Evolutionary conservation across 2,113 vertebrate species (phyloP).

Genomic region (Glaucidium brasilianum): DNA sequence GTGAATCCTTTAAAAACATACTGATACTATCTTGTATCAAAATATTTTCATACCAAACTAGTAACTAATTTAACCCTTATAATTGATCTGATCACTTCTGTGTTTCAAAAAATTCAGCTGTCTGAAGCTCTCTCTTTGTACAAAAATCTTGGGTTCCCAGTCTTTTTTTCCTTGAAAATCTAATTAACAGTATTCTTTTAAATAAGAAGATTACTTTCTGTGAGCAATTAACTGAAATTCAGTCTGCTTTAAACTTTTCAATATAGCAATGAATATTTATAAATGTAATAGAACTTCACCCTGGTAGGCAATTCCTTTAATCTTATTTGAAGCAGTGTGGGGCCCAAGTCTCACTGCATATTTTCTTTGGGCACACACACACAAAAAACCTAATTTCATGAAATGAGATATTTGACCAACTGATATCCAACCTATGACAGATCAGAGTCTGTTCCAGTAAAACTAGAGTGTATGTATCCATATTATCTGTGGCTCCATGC

Average conservation of each 20-base stretch:
- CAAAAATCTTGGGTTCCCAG: neutral
- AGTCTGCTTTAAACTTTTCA: slow-evolving; percentile 60
- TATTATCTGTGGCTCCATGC: neutral
- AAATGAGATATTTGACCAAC: slow-evolving; percentile 55
- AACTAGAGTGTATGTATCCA: neutral
- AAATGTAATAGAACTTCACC: slow-evolving; percentile 54
- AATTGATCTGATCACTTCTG: neutral
- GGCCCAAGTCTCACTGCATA: slow-evolving; percentile 24
- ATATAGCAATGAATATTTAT: slow-evolving; percentile 66
- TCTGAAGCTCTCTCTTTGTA: neutral
- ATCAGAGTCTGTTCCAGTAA: neutral
- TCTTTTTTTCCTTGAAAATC: slow-evolving; percentile 42
- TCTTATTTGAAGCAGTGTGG: slow-evolving; percentile 60
- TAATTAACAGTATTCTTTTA: slow-evolving; percentile 63
- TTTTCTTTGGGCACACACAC: neutral
- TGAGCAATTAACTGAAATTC: slow-evolving; percentile 62
- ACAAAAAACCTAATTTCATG: slow-evolving; percentile 21
- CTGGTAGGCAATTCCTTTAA: slow-evolving; percentile 56
- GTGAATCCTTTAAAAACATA: neutral
- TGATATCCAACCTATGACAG: slow-evolving; percentile 24
- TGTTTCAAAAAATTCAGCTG: neutral
- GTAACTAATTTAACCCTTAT: slow-evolving; percentile 3
- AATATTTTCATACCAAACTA: neutral
- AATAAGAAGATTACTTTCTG: slow-evolving; percentile 58
- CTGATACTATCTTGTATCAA: neutral